Evolutionary conservation across 1,140 invertebrate species (phyloP).

Genomic region (Ceratina japonica): DNA sequence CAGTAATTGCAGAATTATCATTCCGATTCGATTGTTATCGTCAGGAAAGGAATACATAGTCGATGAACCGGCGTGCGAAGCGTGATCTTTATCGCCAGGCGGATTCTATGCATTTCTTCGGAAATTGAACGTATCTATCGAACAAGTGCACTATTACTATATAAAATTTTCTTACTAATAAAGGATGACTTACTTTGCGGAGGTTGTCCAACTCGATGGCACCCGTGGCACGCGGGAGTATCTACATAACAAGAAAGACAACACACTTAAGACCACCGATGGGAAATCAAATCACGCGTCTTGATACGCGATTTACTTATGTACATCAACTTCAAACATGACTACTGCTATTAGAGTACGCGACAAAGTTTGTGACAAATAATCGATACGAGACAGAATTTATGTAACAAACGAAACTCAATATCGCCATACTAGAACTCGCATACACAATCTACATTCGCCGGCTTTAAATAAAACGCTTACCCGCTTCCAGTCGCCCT

Average conservation of each 20-base stretch:
- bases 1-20: background rate
- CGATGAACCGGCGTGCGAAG: background rate
- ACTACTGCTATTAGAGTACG: too few relatives aligned
- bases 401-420: background rate
- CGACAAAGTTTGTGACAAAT: background rate
- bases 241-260: slow-evolving; percentile 41
- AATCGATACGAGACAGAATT: background rate
- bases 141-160: too few relatives aligned
- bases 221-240: slow-evolving; percentile 40
- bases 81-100: background rate
- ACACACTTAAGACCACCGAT: background rate
- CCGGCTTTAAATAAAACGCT: background rate
- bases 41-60: background rate
- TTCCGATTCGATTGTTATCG: background rate
- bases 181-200: slow-evolving; percentile 64
- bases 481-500: too few relatives aligned
- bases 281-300: too few relatives aligned
- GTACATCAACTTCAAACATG: too few relatives aligned
- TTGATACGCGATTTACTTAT: background rate
- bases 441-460: background rate
- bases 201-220: slow-evolving; percentile 65
- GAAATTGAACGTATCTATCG: too few relatives aligned
- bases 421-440: background rate
- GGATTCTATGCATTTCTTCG: too few relatives aligned
- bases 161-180: too few relatives aligned